A percentile compares a stretch with the other conserved stretches of the same genome.
Conservation (phyloP, 2,888 invertebrate genomes). For the Monochamus alternatus region DNA sequence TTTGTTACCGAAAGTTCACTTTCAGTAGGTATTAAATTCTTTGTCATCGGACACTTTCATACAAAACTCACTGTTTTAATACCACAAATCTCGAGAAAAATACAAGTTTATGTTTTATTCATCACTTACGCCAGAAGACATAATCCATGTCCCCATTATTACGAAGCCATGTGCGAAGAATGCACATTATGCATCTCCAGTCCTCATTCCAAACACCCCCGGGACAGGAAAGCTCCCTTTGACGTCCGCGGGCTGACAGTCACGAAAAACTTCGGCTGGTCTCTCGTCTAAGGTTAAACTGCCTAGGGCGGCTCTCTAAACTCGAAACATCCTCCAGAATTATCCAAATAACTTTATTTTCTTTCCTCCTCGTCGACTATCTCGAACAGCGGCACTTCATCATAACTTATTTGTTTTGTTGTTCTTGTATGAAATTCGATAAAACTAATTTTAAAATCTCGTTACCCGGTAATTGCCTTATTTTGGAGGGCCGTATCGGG, state of each 20-base stretch:
- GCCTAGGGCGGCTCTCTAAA: constrained; percentile 50
- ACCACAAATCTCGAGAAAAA: too few relatives aligned
- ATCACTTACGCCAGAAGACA: not conserved
- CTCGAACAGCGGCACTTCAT: constrained; percentile 46
- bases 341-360: constrained; percentile 58
- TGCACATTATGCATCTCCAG: not conserved
- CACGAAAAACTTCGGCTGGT: constrained; percentile 44
- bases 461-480: too few relatives aligned
- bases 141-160: not conserved
- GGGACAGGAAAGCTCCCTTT: not conserved
- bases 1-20: too few relatives aligned
- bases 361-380: constrained; percentile 46
- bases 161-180: not conserved
- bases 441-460: constrained; percentile 30
- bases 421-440: constrained; percentile 25
- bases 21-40: too few relatives aligned
- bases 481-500: too few relatives aligned
- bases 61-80: too few relatives aligned
- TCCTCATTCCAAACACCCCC: constrained; percentile 3
- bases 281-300: constrained; percentile 54
- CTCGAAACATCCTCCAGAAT: constrained; percentile 57
- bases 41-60: too few relatives aligned
- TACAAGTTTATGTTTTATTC: too few relatives aligned
- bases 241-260: constrained; percentile 21
- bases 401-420: constrained; percentile 42